Conservation (phyloP, 2,797 vertebrate genomes). For the Heliangelus exortis region DNA sequence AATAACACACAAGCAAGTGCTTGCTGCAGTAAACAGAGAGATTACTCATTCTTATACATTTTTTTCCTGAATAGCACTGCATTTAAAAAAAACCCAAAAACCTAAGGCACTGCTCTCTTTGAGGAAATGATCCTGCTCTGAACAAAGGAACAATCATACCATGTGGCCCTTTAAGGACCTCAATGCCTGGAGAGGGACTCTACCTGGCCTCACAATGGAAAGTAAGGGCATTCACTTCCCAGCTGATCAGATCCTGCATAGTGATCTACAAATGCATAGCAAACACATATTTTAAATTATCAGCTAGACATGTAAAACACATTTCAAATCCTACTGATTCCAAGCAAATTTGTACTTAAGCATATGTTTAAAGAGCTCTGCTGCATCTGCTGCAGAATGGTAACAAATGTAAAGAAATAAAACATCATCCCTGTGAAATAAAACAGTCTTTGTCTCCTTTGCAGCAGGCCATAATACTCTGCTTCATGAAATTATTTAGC, state of each 20-base stretch:
- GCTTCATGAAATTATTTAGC: not conserved
- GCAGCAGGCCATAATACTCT: not conserved
- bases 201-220: not conserved
- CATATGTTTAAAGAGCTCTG: not conserved
- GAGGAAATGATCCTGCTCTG: not conserved
- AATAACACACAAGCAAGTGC: not conserved
- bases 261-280: not conserved
- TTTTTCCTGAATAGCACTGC: not conserved
- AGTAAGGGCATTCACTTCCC: not conserved
- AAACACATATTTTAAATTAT: not conserved
- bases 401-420: not conserved
- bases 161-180: not conserved
- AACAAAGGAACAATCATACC: not conserved
- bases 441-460: not conserved
- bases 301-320: not conserved
- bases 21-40: not conserved
- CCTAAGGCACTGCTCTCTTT: not conserved
- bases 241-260: not conserved
- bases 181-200: not conserved
- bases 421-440: not conserved
- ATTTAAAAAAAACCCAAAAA: not conserved
- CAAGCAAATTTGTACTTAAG: not conserved
- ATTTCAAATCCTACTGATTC: not conserved
- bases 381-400: not conserved
- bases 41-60: not conserved